A percentile compares a stretch with the other conserved stretches of the same genome.
Evolutionary conservation across 1,140 invertebrate genomes (phyloP).

Genomic region (Eulimnadia texana): DNA sequence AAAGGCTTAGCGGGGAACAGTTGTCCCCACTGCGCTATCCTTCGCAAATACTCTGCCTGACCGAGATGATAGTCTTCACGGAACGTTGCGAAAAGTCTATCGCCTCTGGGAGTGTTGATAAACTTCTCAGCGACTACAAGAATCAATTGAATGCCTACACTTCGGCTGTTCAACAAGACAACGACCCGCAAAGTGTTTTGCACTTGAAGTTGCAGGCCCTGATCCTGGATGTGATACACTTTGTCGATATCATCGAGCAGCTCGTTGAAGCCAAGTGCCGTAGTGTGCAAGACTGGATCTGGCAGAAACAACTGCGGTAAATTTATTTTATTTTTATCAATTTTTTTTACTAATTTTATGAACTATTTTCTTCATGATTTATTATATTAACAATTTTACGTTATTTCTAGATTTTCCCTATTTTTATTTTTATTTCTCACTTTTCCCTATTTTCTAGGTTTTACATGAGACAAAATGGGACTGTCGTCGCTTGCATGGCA

Average conservation of each 20-base stretch:
- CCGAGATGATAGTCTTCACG: constrained; percentile 60
- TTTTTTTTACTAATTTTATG: no score
- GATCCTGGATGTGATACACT: constrained; percentile 87
- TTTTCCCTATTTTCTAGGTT: no score
- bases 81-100: constrained; percentile 68
- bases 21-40: constrained; percentile 64
- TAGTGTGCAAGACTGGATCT: constrained; percentile 63
- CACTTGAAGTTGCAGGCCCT: constrained; percentile 48
- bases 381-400: no score
- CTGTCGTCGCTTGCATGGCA: constrained; percentile 44
- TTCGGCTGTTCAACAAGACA: constrained; percentile 1
- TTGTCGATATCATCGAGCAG: constrained; percentile 62
- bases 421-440: neutral
- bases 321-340: no score
- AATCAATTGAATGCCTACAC: constrained; percentile 11
- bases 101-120: constrained; percentile 41
- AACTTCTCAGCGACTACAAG: constrained; percentile 26
- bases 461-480: constrained; percentile 33
- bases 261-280: constrained; percentile 52
- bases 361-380: no score
- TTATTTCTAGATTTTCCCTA: no score
- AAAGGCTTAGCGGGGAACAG: constrained; percentile 32
- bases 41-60: constrained; percentile 62
- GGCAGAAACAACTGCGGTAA: constrained; percentile 89
- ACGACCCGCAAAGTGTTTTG: constrained; percentile 24